phyloP scores from a whole-genome alignment of 2,888 invertebrate genomes.

The Drosophila koepferae region DNA sequence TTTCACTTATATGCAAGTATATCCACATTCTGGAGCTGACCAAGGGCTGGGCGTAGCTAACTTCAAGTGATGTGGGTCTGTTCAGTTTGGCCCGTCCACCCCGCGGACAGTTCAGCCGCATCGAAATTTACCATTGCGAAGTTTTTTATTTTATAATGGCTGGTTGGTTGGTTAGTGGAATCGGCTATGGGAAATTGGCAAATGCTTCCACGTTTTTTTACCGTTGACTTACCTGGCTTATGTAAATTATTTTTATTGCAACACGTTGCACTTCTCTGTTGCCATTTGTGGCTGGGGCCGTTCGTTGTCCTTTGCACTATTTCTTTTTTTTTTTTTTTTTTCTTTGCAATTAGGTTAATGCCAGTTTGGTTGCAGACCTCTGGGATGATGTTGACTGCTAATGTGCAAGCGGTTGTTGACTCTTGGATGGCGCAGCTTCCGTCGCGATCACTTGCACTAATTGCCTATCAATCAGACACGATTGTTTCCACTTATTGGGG shows the following conservation, averaged over 20 bases:
- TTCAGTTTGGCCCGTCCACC: conserved; percentile 23
- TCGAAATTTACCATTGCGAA: conserved; percentile 62
- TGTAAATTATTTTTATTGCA: conserved; percentile 79
- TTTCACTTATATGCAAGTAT: conserved; percentile 7
- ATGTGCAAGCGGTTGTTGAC: conserved; percentile 54
- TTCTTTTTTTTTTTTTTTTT: conserved; percentile 12
- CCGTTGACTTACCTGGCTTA: conserved; percentile 68
- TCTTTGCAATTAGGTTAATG: conserved; percentile 78
- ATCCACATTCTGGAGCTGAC: conserved; percentile 12
- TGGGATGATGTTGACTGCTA: conserved; percentile 62
- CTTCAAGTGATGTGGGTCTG: conserved; percentile 33
- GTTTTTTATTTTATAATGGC: conserved; percentile 16
- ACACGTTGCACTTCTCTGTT: conserved; percentile 72
- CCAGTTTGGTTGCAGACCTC: conserved; percentile 63
- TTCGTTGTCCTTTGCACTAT: conserved; percentile 36
- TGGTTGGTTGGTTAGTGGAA: conserved; percentile 5
- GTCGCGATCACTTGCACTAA: conserved; percentile 58
- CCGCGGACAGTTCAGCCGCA: conserved; percentile 47
- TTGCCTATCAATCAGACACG: conserved; percentile 71
- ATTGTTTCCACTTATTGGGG: conserved; percentile 47
- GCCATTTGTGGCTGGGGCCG: conserved; percentile 31
- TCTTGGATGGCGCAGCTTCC: conserved; percentile 35
- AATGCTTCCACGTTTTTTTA: conserved; percentile 30
- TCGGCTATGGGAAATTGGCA: conserved; percentile 17
- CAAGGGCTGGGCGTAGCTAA: conserved; percentile 29